These are phyloP conservation scores for Cosmopolites sordidus DNA, from an alignment of 2,888 invertebrate genomes.

Conservation along the genomic window DNA sequence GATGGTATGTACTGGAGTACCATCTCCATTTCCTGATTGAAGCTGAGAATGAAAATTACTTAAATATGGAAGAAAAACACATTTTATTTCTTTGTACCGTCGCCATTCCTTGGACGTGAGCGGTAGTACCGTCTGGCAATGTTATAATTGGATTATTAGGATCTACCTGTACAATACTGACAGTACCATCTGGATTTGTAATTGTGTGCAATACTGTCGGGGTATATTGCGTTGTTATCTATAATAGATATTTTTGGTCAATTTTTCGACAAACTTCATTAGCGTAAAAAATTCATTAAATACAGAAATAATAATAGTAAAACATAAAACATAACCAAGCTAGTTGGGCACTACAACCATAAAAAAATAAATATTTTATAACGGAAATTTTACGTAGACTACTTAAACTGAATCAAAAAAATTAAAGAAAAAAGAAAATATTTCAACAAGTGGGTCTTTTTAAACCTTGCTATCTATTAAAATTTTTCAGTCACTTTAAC, in stretches of 20 bases:
- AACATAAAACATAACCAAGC: conserved; percentile 45
- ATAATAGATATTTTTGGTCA: conserved; percentile 26
- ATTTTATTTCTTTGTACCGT: conserved; percentile 43
- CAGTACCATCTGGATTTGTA: conserved; percentile 93
- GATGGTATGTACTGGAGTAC: conserved; percentile 59
- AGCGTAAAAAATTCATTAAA: too few species aligned
- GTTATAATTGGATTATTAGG: conserved; percentile 92
- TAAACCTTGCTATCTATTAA: too few species aligned
- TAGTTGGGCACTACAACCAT: conserved; percentile 40
- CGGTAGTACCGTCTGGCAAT: conserved; percentile 91
- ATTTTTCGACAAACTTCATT: too few species aligned
- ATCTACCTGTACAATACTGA: conserved; percentile 93
- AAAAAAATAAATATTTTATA: conserved; percentile 4
- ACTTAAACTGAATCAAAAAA: conserved; percentile 2
- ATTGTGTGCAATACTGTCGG: conserved; percentile 92
- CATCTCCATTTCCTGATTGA: conserved; percentile 60
- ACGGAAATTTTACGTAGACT: conserved; percentile 2
- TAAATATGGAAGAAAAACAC: background rate
- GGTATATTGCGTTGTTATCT: conserved; percentile 68
- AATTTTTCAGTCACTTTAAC: too few species aligned
- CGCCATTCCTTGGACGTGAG: conserved; percentile 82
- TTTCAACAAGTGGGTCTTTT: too few species aligned
- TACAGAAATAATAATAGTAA: conserved; percentile 6
- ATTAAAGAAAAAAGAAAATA: conserved; percentile 1
- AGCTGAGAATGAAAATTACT: conserved; percentile 48